Conservation (phyloP, 2,113 vertebrate species). For the Tretioscincus oriximinensis region DNA sequence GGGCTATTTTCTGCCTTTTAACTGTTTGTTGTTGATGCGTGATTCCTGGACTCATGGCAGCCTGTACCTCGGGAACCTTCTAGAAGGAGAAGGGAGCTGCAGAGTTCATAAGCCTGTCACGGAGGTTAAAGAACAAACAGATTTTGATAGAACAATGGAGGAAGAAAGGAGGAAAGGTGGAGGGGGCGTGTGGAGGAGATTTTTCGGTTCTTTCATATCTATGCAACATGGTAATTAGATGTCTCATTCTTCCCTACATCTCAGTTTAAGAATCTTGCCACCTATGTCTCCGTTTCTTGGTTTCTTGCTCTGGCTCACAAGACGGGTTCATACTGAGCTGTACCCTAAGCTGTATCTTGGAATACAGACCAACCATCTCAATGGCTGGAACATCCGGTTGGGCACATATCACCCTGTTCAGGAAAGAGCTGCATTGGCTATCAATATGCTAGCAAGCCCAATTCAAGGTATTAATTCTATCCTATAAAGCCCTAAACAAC, state of each 20-base stretch:
- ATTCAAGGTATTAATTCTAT: too few relatives aligned
- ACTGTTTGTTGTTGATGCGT: slow-evolving; percentile 81
- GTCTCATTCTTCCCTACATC: background rate
- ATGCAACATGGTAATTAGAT: slow-evolving; percentile 4
- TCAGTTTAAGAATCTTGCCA: background rate
- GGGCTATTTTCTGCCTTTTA: slow-evolving; percentile 79
- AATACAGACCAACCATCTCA: too few relatives aligned
- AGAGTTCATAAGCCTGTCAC: slow-evolving; percentile 29
- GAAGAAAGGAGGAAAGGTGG: background rate
- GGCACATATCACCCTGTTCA: too few relatives aligned
- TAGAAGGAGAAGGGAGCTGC: slow-evolving; percentile 30
- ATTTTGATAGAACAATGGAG: background rate
- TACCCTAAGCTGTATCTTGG: background rate
- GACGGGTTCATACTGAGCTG: too few relatives aligned
- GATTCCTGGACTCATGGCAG: slow-evolving; percentile 76
- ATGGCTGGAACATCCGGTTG: too few relatives aligned
- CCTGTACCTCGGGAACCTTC: slow-evolving; percentile 61
- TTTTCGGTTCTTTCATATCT: background rate
- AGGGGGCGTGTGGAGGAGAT: background rate
- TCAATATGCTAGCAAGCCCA: too few relatives aligned
- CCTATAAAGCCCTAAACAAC: too few relatives aligned
- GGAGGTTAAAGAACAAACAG: slow-evolving; percentile 31
- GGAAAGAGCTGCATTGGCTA: too few relatives aligned
- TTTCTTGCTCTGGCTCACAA: background rate
- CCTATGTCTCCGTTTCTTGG: background rate